Evolutionary conservation across 1,140 invertebrate species (phyloP).

Genomic region (Zaprionus inermis): DNA sequence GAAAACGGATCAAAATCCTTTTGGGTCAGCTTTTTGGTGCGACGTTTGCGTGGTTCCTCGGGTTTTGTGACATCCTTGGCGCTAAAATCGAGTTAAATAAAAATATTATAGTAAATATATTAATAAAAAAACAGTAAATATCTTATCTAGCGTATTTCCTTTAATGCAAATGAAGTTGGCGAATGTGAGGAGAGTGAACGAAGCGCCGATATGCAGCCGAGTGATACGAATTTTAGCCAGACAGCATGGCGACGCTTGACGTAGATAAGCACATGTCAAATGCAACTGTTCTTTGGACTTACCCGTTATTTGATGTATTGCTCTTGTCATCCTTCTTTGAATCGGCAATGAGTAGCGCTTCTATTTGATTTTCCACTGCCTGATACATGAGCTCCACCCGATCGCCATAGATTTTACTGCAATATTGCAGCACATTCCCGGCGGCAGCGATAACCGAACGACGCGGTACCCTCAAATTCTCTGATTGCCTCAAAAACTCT

Average conservation of each 20-base stretch:
- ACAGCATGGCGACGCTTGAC: conserved; percentile 52
- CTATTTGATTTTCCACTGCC: conserved; percentile 54
- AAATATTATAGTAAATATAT: background rate
- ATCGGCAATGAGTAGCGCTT: conserved; percentile 44
- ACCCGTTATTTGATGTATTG: conserved; percentile 36
- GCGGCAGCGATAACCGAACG: conserved; percentile 42
- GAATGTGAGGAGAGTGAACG: conserved; percentile 35
- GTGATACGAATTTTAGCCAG: conserved; percentile 46
- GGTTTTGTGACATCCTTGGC: conserved; percentile 20
- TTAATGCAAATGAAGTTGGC: background rate
- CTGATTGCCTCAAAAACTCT: conserved; percentile 39
- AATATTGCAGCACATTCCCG: conserved; percentile 54
- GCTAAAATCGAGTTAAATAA: conserved; percentile 3
- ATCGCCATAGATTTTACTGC: conserved; percentile 62
- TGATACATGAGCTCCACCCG: conserved; percentile 61
- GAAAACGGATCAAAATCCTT: conserved; percentile 65
- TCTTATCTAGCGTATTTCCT: background rate
- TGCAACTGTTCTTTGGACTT: conserved; percentile 27
- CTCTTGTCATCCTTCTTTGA: conserved; percentile 29
- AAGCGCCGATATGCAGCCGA: conserved; percentile 41
- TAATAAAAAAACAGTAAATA: background rate
- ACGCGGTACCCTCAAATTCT: conserved; percentile 20
- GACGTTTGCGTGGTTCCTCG: conserved; percentile 57
- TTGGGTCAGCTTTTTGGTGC: conserved; percentile 54
- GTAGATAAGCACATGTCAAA: background rate